Percentiles rank a stretch among this genome's conserved stretches.
These are phyloP conservation scores for Catharus minimus DNA, from an alignment of 2,113 vertebrate genomes.

Conservation along the genomic window DNA sequence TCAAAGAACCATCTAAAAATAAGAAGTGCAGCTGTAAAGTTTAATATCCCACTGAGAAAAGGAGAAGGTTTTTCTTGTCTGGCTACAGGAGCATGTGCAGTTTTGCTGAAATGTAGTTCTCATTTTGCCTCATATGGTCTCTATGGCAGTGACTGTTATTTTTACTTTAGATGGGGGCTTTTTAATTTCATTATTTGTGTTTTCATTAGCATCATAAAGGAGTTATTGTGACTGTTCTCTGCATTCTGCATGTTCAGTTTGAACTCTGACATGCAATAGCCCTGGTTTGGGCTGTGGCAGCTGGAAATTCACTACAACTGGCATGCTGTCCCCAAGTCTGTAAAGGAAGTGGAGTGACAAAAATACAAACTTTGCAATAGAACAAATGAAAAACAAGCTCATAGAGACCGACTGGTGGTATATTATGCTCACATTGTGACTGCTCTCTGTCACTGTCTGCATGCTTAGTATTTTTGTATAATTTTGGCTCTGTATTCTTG, in stretches of 20 bases:
- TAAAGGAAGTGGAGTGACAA: neutral
- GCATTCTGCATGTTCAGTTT: neutral
- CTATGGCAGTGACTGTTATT: neutral
- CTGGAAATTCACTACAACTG: neutral
- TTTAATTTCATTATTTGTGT: conserved; percentile 41
- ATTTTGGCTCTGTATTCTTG: neutral
- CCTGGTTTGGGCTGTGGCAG: neutral
- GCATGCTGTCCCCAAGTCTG: neutral
- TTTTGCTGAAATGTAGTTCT: conserved; percentile 38
- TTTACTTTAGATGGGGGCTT: conserved; percentile 7
- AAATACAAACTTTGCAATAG: neutral
- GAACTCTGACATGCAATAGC: neutral
- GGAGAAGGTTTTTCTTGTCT: conserved; percentile 26
- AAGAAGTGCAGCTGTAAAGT: conserved; percentile 35
- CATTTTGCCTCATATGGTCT: neutral
- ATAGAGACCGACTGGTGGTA: neutral
- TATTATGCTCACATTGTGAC: neutral
- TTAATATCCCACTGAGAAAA: conserved; percentile 31
- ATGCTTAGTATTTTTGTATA: neutral
- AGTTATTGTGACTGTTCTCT: neutral
- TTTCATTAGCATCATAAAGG: conserved; percentile 5
- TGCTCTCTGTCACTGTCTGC: neutral
- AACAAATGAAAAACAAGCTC: neutral
- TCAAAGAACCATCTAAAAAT: conserved; percentile 49
- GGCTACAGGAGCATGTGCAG: neutral